These are phyloP conservation scores for Patella caerulea DNA, from an alignment of 2,888 invertebrate genomes.

Conservation along the genomic window DNA sequence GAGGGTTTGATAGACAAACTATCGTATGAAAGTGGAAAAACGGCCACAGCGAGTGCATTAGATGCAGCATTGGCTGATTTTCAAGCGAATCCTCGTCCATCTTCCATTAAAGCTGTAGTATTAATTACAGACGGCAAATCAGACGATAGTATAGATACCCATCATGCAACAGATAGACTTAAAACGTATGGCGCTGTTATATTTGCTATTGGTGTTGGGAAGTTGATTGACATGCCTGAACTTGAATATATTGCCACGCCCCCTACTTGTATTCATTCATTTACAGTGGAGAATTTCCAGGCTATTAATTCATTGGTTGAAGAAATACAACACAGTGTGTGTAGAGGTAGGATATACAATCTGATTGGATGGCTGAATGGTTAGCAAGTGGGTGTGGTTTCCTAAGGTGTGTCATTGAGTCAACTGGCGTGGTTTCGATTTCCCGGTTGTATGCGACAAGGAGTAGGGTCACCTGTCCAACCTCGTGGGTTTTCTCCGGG, in stretches of 20 bases:
- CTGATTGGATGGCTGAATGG: too few species aligned
- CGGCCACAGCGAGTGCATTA: background rate
- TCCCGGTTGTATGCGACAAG: too few species aligned
- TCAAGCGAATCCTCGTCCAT: background rate
- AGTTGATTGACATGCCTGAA: slow-evolving; percentile 34
- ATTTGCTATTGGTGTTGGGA: slow-evolving; percentile 54
- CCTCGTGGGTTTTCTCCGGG: too few species aligned
- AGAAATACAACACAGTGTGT: slow-evolving; percentile 53
- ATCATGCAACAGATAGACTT: slow-evolving; percentile 39
- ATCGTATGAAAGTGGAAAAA: background rate
- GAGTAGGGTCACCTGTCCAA: too few species aligned
- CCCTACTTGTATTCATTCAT: slow-evolving; percentile 53
- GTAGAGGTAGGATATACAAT: slow-evolving; percentile 41
- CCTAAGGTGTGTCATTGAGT: too few species aligned
- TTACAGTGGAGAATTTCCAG: slow-evolving; percentile 40
- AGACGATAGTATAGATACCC: slow-evolving; percentile 42
- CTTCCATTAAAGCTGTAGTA: slow-evolving; percentile 36
- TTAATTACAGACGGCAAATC: slow-evolving; percentile 52
- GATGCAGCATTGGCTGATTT: background rate
- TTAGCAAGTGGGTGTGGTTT: too few species aligned
- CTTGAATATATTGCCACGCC: slow-evolving; percentile 44
- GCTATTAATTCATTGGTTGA: slow-evolving; percentile 51
- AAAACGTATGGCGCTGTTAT: slow-evolving; percentile 39
- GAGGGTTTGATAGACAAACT: background rate
- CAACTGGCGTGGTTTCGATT: too few species aligned